Evolutionary conservation across 35 echinoderm and acorn worm species (phyloP), one percentile per base, ranked within the genome.

Genomic region (Ophioderma brevispina): DNA sequence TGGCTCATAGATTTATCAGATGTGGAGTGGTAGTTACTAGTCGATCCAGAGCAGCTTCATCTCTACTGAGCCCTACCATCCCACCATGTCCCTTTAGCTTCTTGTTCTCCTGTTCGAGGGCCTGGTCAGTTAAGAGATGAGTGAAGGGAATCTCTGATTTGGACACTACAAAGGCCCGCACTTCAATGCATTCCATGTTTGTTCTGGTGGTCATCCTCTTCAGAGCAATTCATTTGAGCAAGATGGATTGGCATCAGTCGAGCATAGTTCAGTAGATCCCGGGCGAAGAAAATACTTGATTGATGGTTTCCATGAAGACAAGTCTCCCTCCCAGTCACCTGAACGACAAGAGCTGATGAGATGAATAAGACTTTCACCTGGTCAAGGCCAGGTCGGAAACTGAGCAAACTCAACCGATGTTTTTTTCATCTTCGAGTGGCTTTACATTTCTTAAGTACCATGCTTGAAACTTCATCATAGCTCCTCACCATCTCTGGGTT

Each of bases 351-450:
- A 87, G 46, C 84, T 87, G 36, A 87, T 77, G 64, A 87, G 64
- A 77, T 77, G 63, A 36, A 87, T 32, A 78, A 88, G 75, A 80
- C 75, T 88, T 15, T 79, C 86, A 88, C 86, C 76, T 88, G 86
- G 38, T 77, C 30, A 80, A 79, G 86, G 42, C 86, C 80, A 76
- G 86, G 36, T 88, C 86, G 80, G 35, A 76, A 88, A 88, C 39
- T 87, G 84, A 37, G 52, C 84, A 80, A 87, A 87, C 59, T 87
- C 59, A n/a, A 32, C 84, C 84, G n/a, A 87, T 32, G 84, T 87
- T 31, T 35, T 87, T 33, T 36, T 39, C 35, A 25, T 87, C 84
- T 87, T 87, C 84, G 5, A 30, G 84, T 38, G 55, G 84, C 39
- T 87, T 87, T 1, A 78, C 84, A 87, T 64, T 87, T 30, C 36